Evolutionary conservation across 2,888 invertebrate genomes (phyloP).

Genomic region (Strigamia maritima): DNA sequence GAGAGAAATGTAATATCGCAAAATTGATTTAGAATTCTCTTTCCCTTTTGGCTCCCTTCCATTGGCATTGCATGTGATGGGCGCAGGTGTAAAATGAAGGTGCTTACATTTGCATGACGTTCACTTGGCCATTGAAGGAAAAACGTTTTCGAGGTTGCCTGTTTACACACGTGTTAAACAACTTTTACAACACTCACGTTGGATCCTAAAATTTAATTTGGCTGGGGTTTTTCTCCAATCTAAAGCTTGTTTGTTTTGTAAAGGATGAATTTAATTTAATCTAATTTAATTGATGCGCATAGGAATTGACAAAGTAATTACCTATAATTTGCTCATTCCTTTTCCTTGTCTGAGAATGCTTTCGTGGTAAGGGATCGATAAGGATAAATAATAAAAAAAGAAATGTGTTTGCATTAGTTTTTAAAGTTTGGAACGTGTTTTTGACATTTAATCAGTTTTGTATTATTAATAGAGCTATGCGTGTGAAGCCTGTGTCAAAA

Average conservation of each 20-base stretch:
- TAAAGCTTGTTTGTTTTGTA: neutral
- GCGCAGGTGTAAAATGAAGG: slow-evolving; percentile 21
- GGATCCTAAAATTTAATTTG: neutral
- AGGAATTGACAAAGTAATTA: slow-evolving; percentile 10
- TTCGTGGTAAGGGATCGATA: neutral
- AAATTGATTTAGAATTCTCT: slow-evolving; percentile 9
- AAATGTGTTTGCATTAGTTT: neutral
- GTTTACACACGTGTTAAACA: neutral
- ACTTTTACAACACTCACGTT: neutral
- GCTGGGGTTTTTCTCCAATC: neutral
- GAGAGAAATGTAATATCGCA: slow-evolving; percentile 2
- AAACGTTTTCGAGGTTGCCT: neutral
- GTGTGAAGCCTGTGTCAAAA: neutral
- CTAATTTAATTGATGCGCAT: neutral
- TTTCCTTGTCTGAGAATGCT: neutral
- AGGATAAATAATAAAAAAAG: neutral
- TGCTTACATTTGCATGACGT: neutral
- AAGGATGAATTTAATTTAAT: neutral
- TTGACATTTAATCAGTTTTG: slow-evolving; percentile 15
- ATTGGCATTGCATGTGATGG: slow-evolving; percentile 12
- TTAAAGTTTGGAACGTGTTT: neutral
- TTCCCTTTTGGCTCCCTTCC: neutral
- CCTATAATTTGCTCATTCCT: neutral
- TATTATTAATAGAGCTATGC: slow-evolving; percentile 13
- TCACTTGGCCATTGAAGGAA: neutral